Percentiles rank a stretch among this genome's conserved stretches.
These are phyloP conservation scores for Pseudorasbora parva DNA, from an alignment of 2,113 vertebrate species.

Conservation along the genomic window DNA sequence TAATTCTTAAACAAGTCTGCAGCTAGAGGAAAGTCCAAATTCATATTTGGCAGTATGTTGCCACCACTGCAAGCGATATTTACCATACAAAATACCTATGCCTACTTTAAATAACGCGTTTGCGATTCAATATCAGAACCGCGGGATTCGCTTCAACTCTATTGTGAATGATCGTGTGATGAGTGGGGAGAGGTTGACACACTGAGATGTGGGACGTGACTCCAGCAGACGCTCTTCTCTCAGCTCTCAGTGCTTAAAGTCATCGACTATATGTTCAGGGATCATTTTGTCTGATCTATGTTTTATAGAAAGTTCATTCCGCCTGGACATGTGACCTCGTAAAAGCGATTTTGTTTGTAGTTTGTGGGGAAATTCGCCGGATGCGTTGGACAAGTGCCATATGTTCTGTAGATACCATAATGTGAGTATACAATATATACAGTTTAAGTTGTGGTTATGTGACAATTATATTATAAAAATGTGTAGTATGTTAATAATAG, in stretches of 20 bases:
- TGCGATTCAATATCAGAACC: not conserved
- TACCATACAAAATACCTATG: not conserved
- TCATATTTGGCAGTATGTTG: not conserved
- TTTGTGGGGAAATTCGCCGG: not conserved
- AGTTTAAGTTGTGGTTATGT: not conserved
- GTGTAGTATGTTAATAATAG: not conserved
- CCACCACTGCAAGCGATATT: too few relatives aligned
- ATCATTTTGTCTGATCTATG: not conserved
- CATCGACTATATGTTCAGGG: not conserved
- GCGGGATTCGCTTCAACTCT: not conserved
- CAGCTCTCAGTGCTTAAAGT: constrained; percentile 16
- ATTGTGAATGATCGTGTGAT: constrained; percentile 9
- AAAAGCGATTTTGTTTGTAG: not conserved
- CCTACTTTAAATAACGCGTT: not conserved
- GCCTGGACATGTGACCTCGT: constrained; percentile 2
- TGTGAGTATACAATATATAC: constrained; percentile 28
- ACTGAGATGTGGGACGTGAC: constrained; percentile 16
- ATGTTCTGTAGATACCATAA: constrained; percentile 27
- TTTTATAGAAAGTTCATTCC: not conserved
- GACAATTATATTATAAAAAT: not conserved
- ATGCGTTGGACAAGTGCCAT: constrained; percentile 26
- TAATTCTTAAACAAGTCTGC: not conserved
- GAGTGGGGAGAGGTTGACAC: not conserved
- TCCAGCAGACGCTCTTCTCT: constrained; percentile 4
- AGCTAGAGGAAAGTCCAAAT: not conserved